These are phyloP conservation scores for Colaptes auratus DNA, from an alignment of 2,113 vertebrate species.

Conservation along the genomic window DNA sequence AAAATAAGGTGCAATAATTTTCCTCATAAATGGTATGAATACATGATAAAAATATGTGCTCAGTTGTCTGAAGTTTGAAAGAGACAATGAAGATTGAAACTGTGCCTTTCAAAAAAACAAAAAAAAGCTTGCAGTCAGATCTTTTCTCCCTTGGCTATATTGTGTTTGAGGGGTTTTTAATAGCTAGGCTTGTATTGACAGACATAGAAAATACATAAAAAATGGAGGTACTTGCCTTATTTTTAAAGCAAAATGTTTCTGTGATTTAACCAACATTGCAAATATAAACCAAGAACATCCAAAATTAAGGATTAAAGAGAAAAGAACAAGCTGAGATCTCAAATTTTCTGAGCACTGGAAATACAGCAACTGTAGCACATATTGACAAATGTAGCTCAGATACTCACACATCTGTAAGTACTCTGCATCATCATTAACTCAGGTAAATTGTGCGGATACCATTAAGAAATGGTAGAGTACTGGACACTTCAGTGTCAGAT, in stretches of 20 bases:
- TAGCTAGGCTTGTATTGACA: background rate
- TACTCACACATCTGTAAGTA: background rate
- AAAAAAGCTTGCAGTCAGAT: background rate
- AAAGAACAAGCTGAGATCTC: background rate
- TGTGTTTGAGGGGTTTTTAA: background rate
- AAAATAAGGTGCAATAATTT: background rate
- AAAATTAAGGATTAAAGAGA: background rate
- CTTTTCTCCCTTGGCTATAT: background rate
- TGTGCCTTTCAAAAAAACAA: background rate
- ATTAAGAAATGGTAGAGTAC: background rate
- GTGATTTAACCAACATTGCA: background rate
- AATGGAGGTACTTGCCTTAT: background rate
- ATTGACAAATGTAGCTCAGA: background rate
- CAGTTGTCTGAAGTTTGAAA: background rate
- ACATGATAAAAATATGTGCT: background rate
- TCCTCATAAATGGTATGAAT: background rate
- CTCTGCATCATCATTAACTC: background rate
- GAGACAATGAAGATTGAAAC: background rate
- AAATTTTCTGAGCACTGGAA: background rate
- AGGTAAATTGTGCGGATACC: background rate
- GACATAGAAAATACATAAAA: background rate
- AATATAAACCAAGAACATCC: background rate
- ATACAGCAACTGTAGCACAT: background rate
- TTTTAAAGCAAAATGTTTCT: background rate
- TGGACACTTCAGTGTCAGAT: background rate